Evolutionary conservation across 2,113 vertebrate genomes (phyloP), one percentile per base, ranked within the genome.

Genomic region (Pandion haliaetus): DNA sequence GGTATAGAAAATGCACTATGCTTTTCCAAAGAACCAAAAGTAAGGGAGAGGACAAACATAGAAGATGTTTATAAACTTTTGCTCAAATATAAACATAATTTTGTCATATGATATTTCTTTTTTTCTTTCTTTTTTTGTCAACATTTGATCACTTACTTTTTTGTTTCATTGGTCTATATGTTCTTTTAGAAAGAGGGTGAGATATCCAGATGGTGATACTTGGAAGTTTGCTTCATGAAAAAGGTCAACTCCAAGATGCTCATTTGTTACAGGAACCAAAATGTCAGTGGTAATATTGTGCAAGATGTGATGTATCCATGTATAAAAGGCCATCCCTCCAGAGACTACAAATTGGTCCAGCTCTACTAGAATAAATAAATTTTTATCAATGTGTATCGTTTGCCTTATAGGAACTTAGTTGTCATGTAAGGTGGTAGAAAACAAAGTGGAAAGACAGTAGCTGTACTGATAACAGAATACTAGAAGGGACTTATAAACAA

Each of bases 201-300:
- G 16, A 79, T 62, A 87, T 82, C 69, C 73, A 89, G 84, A 87
- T 89, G 52, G 61, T 65, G 29, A 72, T 65, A 63, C 80, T 81
- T 83, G 23, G n/a, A 81, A 89, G 44, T 82, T 85, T 91, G 11
- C 14, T 93, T 94, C 57, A 49, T 40, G 52, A 76, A 82, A 96
- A 94, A 96, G 89, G 89, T 96, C 91, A 93, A 5, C 17, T 94
- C 29, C 49, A 94, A 86, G 81, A 82, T 38, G 25, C 12, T 94
- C 32, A 72, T 96, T 94, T 93, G n/a, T 93, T 82, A 94, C 32
- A 67, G 61, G 26, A 95, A 78, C 16, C 11, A 86, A 97, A 93
- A 96, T 93, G 69, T 87, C 95, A 96, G 12, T 63, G 77, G 86
- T 59, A 89, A 86, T 93, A 86, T 59, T 74, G 67, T 82, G 49